Conservation (phyloP, 2,888 invertebrate genomes). For the Lapara coniferarum region DNA sequence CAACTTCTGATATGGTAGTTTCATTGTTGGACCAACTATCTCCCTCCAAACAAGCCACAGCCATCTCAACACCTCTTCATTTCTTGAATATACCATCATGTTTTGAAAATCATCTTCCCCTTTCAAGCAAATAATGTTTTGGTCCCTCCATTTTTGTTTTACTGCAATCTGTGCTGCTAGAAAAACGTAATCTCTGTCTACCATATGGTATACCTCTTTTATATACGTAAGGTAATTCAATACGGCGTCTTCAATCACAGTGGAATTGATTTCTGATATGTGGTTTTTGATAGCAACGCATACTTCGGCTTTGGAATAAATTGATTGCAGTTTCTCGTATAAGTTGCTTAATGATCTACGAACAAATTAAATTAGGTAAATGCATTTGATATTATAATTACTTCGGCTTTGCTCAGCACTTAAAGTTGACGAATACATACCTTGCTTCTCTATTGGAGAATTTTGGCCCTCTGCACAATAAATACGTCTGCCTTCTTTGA, state of each 20-base stretch:
- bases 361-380: slow-evolving; percentile 28
- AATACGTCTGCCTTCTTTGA: slow-evolving; percentile 80
- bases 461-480: slow-evolving; percentile 86
- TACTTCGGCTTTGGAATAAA: slow-evolving; percentile 83
- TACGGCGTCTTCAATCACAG: slow-evolving; percentile 58
- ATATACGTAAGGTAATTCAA: slow-evolving; percentile 50
- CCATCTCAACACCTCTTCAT: slow-evolving; percentile 80
- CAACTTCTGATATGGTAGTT: slow-evolving; percentile 77
- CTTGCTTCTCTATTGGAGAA: slow-evolving; percentile 81
- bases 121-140: slow-evolving; percentile 73
- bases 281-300: slow-evolving; percentile 68
- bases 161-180: slow-evolving; percentile 44
- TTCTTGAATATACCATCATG: slow-evolving; percentile 79
- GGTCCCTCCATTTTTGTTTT: slow-evolving; percentile 30
- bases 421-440: slow-evolving; percentile 54
- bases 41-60: slow-evolving; percentile 88
- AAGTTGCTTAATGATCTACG: slow-evolving; percentile 73
- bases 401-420: no score
- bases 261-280: slow-evolving; percentile 43
- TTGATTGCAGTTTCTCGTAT: slow-evolving; percentile 80
- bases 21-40: slow-evolving; percentile 83
- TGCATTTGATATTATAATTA: not conserved
- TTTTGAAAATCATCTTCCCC: slow-evolving; percentile 86
- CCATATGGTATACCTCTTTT: slow-evolving; percentile 38
- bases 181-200: slow-evolving; percentile 35